Evolutionary conservation across 2,888 invertebrate species (phyloP).

Genomic region (Napeogenes inachia): DNA sequence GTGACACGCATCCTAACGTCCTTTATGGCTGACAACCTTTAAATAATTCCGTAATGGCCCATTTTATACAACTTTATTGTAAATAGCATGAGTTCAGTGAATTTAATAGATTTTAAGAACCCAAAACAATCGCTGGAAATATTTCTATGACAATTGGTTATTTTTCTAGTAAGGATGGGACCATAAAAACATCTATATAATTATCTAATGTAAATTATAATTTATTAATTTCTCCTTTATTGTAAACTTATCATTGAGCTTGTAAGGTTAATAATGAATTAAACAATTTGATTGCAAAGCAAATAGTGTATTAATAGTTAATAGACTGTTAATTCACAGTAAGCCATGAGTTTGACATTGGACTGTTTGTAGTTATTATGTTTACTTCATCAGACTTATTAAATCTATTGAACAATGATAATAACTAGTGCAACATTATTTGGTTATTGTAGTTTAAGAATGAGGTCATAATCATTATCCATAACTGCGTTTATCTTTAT

Average conservation of each 20-base stretch:
- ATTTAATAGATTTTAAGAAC: neutral
- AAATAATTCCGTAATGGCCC: slow-evolving; percentile 8
- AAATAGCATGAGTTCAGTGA: neutral
- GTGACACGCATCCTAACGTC: slow-evolving; percentile 33
- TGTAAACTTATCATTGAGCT: slow-evolving; percentile 9
- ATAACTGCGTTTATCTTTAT: too few relatives aligned
- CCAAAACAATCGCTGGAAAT: neutral
- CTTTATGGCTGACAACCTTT: slow-evolving; percentile 23
- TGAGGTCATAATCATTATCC: too few relatives aligned
- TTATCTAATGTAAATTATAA: neutral
- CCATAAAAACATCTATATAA: too few relatives aligned
- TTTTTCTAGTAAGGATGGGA: neutral
- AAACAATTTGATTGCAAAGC: slow-evolving; percentile 16
- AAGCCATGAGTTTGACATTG: slow-evolving; percentile 9
- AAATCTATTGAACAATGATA: slow-evolving; percentile 6
- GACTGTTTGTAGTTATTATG: slow-evolving; percentile 10
- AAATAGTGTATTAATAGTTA: slow-evolving; percentile 16
- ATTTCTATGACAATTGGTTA: neutral
- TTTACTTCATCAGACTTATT: slow-evolving; percentile 11
- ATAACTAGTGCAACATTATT: neutral
- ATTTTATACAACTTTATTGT: slow-evolving; percentile 2
- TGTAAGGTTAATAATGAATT: slow-evolving; percentile 16
- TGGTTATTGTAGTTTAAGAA: too few relatives aligned
- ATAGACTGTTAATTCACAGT: slow-evolving; percentile 14
- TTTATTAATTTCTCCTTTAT: slow-evolving; percentile 18